Conservation (phyloP, 2,113 vertebrate genomes). For the Colinus virginianus region DNA sequence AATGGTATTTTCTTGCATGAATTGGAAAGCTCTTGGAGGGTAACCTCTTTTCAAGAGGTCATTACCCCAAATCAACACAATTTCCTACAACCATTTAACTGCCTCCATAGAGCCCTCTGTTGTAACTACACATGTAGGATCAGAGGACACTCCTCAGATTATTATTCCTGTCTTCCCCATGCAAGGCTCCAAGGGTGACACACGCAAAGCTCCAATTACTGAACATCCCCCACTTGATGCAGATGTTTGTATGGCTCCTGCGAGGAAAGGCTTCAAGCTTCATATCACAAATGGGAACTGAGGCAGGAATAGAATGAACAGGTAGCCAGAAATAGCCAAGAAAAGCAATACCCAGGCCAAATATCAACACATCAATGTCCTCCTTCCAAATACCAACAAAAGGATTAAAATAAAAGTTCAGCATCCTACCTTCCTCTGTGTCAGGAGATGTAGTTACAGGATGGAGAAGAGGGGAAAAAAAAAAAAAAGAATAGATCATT, state of each 20-base stretch:
- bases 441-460: not conserved
- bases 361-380: not conserved
- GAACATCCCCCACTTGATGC: not conserved
- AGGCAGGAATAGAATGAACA: not conserved
- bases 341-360: not conserved
- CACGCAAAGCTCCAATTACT: not conserved
- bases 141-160: fast-evolving
- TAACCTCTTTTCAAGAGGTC: not conserved
- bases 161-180: not conserved
- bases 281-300: not conserved
- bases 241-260: not conserved
- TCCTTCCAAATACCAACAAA: not conserved
- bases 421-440: conserved; percentile 81
- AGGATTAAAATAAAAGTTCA: not conserved
- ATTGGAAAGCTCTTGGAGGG: not conserved
- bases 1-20: not conserved
- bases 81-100: not conserved
- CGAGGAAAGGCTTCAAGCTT: not conserved
- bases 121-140: fast-evolving
- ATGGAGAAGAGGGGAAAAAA: not conserved
- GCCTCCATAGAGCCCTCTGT: not conserved
- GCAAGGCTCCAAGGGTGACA: not conserved
- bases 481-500: not conserved
- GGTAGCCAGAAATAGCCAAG: not conserved
- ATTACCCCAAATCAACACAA: not conserved